Evolutionary conservation across 2,113 vertebrate genomes (phyloP).

Genomic region (Oreochromis spilurus): DNA sequence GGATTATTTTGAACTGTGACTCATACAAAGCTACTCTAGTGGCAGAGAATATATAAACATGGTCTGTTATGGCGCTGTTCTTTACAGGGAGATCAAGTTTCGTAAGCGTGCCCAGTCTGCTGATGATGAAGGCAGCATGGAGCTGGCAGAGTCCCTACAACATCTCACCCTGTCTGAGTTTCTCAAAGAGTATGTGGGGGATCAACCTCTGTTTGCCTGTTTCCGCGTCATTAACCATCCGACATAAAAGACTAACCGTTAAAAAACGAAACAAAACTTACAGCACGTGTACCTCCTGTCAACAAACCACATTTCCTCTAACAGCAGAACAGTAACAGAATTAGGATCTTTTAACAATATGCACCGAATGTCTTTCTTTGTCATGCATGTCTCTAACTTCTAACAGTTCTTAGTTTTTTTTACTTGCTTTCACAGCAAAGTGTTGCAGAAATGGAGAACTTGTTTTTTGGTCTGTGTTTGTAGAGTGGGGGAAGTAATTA

Average conservation of each 20-base stretch:
- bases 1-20: neutral
- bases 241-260: neutral
- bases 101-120: slow-evolving; percentile 74
- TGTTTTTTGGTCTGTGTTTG: neutral
- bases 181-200: slow-evolving; percentile 79
- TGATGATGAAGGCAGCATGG: slow-evolving; percentile 71
- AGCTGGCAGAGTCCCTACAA: slow-evolving; percentile 74
- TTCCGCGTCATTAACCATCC: neutral
- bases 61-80: slow-evolving; percentile 39
- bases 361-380: neutral
- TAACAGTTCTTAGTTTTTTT: neutral
- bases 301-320: neutral
- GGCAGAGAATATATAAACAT: neutral
- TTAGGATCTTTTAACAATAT: neutral
- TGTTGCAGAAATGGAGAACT: neutral
- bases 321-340: neutral
- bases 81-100: slow-evolving; percentile 73
- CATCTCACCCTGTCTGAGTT: slow-evolving; percentile 81
- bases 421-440: neutral
- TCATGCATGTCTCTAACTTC: neutral
- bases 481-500: neutral
- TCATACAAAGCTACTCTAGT: neutral
- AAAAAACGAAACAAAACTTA: neutral
- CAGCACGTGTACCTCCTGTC: neutral
- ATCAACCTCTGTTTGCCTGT: neutral